These are phyloP conservation scores for Tipula vernalis DNA, from an alignment of 2,888 invertebrate genomes.

Conservation along the genomic window DNA sequence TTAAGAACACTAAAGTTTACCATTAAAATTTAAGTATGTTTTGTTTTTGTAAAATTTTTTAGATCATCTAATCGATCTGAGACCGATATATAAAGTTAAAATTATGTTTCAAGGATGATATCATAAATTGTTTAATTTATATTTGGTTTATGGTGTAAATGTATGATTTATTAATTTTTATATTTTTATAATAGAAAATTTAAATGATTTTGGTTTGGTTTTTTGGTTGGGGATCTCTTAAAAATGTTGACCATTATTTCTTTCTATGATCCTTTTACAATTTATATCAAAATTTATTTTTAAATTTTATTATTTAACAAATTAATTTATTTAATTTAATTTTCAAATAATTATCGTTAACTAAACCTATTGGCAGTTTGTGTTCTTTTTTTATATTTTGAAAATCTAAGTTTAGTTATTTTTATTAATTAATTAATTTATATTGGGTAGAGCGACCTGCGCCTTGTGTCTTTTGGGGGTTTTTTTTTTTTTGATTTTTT, in stretches of 20 bases:
- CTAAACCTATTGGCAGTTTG: conserved; percentile 13
- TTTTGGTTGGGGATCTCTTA: neutral
- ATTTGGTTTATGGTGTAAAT: neutral
- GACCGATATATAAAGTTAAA: too few relatives aligned
- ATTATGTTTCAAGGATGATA: too few relatives aligned
- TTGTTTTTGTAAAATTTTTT: neutral
- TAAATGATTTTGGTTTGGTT: neutral
- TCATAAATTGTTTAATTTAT: neutral
- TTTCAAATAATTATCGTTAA: neutral
- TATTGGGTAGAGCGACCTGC: neutral
- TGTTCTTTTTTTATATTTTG: neutral
- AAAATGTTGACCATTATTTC: neutral
- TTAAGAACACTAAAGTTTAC: neutral
- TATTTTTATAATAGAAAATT: neutral
- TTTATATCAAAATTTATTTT: neutral
- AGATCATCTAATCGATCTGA: neutral
- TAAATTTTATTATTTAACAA: neutral
- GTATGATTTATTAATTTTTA: neutral
- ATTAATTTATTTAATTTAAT: neutral
- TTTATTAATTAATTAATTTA: neutral
- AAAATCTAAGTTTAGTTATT: neutral
- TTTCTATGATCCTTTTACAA: neutral
- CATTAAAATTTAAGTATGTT: neutral
- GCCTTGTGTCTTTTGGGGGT: neutral
- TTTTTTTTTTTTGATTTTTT: neutral